Base-by-base conservation (phyloP, 2,113 vertebrate species). In the Tragelaphus imberbis region DNA sequence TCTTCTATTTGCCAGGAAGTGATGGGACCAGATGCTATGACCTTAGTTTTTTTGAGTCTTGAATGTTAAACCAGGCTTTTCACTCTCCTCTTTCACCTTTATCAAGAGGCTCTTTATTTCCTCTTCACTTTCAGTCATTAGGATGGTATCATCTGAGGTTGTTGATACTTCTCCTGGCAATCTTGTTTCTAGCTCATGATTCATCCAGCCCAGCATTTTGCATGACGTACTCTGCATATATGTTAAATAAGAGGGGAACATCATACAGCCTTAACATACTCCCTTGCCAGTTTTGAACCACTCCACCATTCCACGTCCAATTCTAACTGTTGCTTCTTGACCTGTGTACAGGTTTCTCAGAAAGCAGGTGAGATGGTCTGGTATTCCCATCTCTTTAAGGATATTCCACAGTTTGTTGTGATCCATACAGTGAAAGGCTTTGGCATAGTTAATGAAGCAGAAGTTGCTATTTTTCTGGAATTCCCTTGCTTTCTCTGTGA, bases 221-320 rank as follows among this genome's bases (percentile, higher is more conserved):
- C 63, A 5, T n/a, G 33, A 68, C 10, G 33, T 68, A n/a, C 33
- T 68, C 63, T 68, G 63, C 63, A 68, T 17, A 15, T 19, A 68
- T 5, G 33, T n/a, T 68, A 68, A n/a, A 68, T n/a, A n/a, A 68
- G 33, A 1, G 0, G 63, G 15, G 63, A n/a, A 9, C 7, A n/a
- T 4, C 30, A 68, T n/a, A 9, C 4, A 68, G 63, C 63, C 33
- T n/a, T n/a, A n/a, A 68, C 16, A 68, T 68, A 19, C 63, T 68
- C 16, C 63, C 33, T 68, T n/a, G 63, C 33, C 7, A 19, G 33
- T n/a, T n/a, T n/a, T n/a, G 63, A 19, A 68, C 33, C 16, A n/a
- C 2, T 68, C 33, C 33, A 68, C 16, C 2, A 0, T 68, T 68
- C 33, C 33, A 68, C 19, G 63, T 68, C 33, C 2, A 4, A 19